Base-by-base conservation (phyloP, 1,140 invertebrate genomes). In the Prorops nasuta region DNA sequence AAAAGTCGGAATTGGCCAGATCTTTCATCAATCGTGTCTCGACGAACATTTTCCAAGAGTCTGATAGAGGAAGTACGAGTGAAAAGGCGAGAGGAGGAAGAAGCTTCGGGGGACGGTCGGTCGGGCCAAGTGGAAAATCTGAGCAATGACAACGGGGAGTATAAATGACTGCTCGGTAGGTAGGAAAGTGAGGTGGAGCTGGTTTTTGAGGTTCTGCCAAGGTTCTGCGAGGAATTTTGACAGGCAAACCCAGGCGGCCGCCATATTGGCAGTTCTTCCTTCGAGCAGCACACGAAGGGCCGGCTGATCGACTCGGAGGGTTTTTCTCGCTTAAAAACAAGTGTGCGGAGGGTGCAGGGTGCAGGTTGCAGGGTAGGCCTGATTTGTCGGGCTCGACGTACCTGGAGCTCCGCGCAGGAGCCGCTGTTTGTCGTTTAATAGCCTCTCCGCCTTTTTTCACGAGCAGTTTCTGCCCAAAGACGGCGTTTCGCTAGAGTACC, bases 151-250 rank as follows among this genome's bases (percentile, higher is more conserved):
- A n/a, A n/a, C n/a, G n/a, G n/a, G n/a, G n/a, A n/a, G n/a, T n/a
- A n/a, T n/a, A n/a, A n/a, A n/a, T n/a, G n/a, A n/a, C n/a, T n/a
- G n/a, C n/a, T n/a, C n/a, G n/a, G n/a, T n/a, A n/a, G n/a, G n/a
- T n/a, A n/a, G n/a, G n/a, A n/a, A n/a, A n/a, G n/a, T n/a, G n/a
- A n/a, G n/a, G n/a, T n/a, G n/a, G n/a, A n/a, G n/a, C n/a, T n/a
- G n/a, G n/a, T n/a, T n/a, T n/a, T n/a, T n/a, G n/a, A n/a, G n/a
- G n/a, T n/a, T n/a, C n/a, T n/a, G n/a, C n/a, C n/a, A n/a, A n/a
- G n/a, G n/a, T n/a, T n/a, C n/a, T n/a, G n/a, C n/a, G n/a, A n/a
- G 37, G 49, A 53, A 49, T 60, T 62, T 62, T 62, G 59, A 62
- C 59, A 60, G 59, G 40, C 50, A 60, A 43, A 37, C 50, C 50